Conservation (phyloP, 2,113 vertebrate species). For the Tinamus guttatus region DNA sequence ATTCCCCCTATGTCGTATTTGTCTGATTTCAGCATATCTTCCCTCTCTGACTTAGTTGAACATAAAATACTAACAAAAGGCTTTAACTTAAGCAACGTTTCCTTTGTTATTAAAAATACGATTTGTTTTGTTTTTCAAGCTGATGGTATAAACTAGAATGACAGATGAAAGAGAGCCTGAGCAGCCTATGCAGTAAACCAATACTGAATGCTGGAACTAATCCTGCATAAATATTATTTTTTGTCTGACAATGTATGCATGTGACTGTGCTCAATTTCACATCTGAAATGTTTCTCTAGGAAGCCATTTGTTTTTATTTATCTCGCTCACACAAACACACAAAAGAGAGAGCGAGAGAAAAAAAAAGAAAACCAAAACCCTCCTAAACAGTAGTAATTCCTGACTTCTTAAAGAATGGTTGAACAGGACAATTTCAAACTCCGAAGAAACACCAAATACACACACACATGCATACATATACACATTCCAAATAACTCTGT, state of each 20-base stretch:
- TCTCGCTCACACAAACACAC: background rate
- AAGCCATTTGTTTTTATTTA: background rate
- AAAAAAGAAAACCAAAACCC: background rate
- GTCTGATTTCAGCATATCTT: background rate
- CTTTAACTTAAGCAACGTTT: background rate
- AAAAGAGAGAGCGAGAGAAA: background rate
- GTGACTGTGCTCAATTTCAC: background rate
- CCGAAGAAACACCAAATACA: background rate
- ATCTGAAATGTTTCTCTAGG: background rate
- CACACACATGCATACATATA: rapidly evolving
- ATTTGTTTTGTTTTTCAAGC: background rate
- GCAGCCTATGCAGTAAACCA: background rate
- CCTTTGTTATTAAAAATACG: background rate
- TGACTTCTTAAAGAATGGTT: background rate
- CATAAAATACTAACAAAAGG: background rate
- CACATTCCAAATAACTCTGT: background rate
- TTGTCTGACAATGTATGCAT: background rate
- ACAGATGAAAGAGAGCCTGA: background rate
- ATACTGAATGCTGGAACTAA: background rate
- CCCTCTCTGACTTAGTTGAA: background rate
- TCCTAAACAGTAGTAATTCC: background rate
- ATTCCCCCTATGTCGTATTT: background rate
- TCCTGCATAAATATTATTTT: background rate
- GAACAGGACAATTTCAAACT: background rate
- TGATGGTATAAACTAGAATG: background rate